Evolutionary conservation across 2,113 vertebrate genomes (phyloP).

Genomic region (Seriola aureovittata): DNA sequence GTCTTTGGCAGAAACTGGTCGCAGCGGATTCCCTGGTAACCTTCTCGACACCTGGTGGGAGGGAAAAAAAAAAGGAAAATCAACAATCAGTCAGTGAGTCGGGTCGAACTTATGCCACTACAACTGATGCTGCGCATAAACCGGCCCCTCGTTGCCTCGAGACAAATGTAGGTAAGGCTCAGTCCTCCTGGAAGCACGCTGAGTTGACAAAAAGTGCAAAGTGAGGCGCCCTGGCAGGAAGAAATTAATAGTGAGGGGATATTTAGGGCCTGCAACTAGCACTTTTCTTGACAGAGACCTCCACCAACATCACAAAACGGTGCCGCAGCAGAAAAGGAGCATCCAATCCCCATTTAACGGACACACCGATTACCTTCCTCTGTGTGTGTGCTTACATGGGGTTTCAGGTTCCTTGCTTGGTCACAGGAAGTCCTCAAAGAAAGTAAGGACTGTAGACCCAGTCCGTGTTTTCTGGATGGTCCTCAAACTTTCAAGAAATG

Average conservation of each 20-base stretch:
- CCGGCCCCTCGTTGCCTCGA: not conserved
- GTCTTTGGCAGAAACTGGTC: conserved; percentile 99
- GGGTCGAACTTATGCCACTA: not conserved
- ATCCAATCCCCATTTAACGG: conserved; percentile 11
- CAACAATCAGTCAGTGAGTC: not conserved
- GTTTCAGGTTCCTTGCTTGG: not conserved
- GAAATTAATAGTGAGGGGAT: conserved; percentile 13
- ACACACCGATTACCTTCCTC: conserved; percentile 5
- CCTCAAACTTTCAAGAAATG: conserved; percentile 10
- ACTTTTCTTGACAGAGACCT: conserved; percentile 9
- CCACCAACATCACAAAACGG: conserved; percentile 7
- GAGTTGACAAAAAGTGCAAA: conserved; percentile 7
- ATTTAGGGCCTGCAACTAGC: conserved; percentile 22
- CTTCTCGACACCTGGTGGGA: conserved; percentile 94
- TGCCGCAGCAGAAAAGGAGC: conserved; percentile 17
- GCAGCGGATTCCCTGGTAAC: conserved; percentile 98
- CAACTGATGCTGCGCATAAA: conserved; percentile 8
- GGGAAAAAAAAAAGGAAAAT: not conserved
- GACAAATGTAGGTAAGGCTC: not conserved
- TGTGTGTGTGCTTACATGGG: not conserved
- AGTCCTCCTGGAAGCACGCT: not conserved
- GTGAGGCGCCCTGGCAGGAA: conserved; percentile 1
- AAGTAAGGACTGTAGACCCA: too few species aligned
- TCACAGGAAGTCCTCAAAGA: not conserved
- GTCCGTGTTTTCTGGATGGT: not conserved